A percentile compares a stretch with the other conserved stretches of the same genome.
phyloP scores from a whole-genome alignment of 2,888 invertebrate genomes.

The Drosophila barbarae region DNA sequence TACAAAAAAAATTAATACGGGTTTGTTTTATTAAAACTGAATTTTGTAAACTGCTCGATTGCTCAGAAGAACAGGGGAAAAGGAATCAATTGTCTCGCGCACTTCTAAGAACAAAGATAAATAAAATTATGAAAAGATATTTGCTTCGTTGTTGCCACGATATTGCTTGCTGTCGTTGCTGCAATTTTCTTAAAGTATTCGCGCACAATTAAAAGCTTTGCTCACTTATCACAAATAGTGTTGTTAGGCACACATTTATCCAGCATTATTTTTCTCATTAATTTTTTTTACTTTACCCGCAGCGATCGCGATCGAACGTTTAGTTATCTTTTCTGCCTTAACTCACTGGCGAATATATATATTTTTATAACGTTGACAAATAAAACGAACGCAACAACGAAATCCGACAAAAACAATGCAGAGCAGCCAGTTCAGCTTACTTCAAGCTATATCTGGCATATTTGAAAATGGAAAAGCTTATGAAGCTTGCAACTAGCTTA shows the following conservation, averaged over 20 bases:
- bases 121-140: slow-evolving; percentile 7
- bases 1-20: neutral
- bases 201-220: slow-evolving; percentile 51
- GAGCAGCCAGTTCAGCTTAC: no score
- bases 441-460: no score
- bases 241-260: slow-evolving; percentile 24
- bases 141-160: slow-evolving; percentile 6
- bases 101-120: slow-evolving; percentile 33
- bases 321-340: neutral
- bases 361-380: slow-evolving; percentile 9
- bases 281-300: neutral
- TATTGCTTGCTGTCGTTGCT: slow-evolving; percentile 32
- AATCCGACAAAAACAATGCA: slow-evolving; percentile 19
- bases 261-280: neutral
- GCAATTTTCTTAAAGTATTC: slow-evolving; percentile 46
- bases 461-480: no score
- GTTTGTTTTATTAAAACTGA: slow-evolving; percentile 3
- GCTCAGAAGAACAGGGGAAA: neutral
- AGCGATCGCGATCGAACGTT: slow-evolving; percentile 16
- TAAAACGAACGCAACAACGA: slow-evolving; percentile 27
- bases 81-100: slow-evolving; percentile 38
- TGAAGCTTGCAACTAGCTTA: no score
- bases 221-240: slow-evolving; percentile 54
- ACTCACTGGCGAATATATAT: slow-evolving; percentile 9
- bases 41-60: neutral